A percentile compares a stretch with the other conserved stretches of the same genome.
Evolutionary conservation across 2,797 vertebrate species (phyloP).

Genomic region (Phylloscopus collybita): DNA sequence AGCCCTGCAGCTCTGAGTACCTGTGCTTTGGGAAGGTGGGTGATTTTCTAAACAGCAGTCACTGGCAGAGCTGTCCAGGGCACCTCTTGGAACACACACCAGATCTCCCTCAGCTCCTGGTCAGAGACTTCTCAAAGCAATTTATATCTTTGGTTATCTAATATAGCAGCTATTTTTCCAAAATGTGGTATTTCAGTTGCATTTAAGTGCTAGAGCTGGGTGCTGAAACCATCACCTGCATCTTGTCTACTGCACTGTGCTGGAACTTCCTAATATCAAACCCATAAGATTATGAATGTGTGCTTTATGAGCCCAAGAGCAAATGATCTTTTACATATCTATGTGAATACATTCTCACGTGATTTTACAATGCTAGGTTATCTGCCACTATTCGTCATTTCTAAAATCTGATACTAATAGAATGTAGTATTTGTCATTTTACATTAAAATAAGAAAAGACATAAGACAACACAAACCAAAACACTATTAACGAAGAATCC

Average conservation of each 20-base stretch:
- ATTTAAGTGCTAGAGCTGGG: background rate
- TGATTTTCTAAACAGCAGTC: background rate
- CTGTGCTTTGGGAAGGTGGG: background rate
- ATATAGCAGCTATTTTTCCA: background rate
- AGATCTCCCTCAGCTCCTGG: background rate
- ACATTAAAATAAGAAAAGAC: constrained; percentile 40
- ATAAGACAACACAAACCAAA: constrained; percentile 42
- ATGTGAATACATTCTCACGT: constrained; percentile 18
- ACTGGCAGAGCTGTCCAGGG: background rate
- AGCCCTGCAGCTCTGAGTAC: background rate
- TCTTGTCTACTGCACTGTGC: background rate
- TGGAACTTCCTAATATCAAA: background rate
- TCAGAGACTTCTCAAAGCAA: background rate
- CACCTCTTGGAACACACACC: background rate
- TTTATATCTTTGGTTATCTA: background rate
- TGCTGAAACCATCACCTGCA: background rate
- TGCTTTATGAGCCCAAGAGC: background rate
- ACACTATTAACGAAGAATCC: constrained; percentile 46
- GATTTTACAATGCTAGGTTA: constrained; percentile 38
- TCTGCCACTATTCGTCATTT: constrained; percentile 26
- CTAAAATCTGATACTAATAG: constrained; percentile 47
- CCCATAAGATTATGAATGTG: background rate
- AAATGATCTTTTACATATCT: constrained; percentile 18
- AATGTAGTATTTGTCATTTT: constrained; percentile 47
- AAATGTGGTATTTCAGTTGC: background rate